Evolutionary conservation across 2,113 vertebrate species (phyloP).

Genomic region (Pituophis catenifer): DNA sequence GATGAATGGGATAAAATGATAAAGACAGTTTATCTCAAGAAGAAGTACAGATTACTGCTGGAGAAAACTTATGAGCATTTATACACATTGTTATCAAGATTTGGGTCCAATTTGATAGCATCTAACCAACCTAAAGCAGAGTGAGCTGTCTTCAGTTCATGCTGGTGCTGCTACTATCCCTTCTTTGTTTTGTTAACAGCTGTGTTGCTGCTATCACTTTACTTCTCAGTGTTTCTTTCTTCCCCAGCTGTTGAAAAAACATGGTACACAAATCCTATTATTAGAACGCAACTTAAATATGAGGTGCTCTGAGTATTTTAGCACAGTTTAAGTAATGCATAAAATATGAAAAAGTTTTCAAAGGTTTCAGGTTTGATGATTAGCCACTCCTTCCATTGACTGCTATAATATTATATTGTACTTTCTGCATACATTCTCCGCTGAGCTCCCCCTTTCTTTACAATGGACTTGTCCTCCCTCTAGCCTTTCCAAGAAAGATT

Average conservation of each 20-base stretch:
- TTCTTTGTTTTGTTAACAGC: neutral
- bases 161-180: neutral
- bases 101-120: neutral
- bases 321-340: constrained; percentile 30
- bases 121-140: neutral
- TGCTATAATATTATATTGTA: constrained; percentile 36
- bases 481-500: constrained; percentile 60
- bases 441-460: constrained; percentile 26
- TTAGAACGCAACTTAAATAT: constrained; percentile 34
- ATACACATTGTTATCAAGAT: neutral
- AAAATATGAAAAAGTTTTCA: neutral
- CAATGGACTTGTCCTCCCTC: constrained; percentile 62
- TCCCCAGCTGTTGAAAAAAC: neutral
- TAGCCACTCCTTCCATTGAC: constrained; percentile 30
- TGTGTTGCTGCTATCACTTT: neutral
- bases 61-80: neutral
- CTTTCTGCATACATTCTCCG: neutral
- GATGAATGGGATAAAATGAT: neutral
- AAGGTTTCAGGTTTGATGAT: neutral
- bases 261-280: constrained; percentile 3
- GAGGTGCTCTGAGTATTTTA: constrained; percentile 34
- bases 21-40: neutral
- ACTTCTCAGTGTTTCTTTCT: neutral
- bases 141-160: neutral
- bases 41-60: neutral